Base-by-base conservation (phyloP, 2,888 invertebrate species). In the Opisthograptis luteolata region DNA sequence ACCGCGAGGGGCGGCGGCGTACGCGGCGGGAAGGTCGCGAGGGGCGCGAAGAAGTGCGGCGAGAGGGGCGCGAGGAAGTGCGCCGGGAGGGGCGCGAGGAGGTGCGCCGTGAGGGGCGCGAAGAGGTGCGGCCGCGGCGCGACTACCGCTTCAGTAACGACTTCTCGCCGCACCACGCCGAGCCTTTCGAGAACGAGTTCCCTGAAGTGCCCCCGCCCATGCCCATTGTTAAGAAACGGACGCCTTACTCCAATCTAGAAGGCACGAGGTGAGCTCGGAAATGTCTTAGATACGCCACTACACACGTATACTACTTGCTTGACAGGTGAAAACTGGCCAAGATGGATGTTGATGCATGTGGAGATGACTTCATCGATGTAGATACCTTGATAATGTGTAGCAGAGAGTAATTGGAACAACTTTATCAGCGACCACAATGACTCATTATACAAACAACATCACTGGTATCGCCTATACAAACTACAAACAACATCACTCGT, bases 111-210 rank as follows among this genome's bases (percentile, higher is more conserved):
- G 64, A 78, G 35, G 68, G 82, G 0, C 68, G 73, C 0, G 73
- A 79, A 53, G 68, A 76, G 35, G 50, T 70, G 35, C 60, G 71
- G 13, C 81, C 93, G 13, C 61, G 82, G 4, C 24, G 32, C 2
- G 80, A 81, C 53, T 73, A 79, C 14, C 74, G 84, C 28, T 93
- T 93, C 73, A 93, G 94, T 10, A 92, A 91, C 62, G 94, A 94
- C 70, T 94, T 94, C 73, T 91, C 92, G 0, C 92, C 92, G 14
- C 76, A 89, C 4, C 91, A 89, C 42, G 77, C 83, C 14, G 92
- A 93, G 31, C 93, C 93, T 0, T 93, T 93, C 68, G 94, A 93
- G 50, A 92, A 92, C 55, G 93, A 93, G 55, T 92, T 92, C 62
- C 87, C 91, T 0, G 92, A 92, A 28, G 77, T 83, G 5, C 81